phyloP scores from a whole-genome alignment of 2,888 invertebrate genomes.

The Cephus nigrinus region DNA sequence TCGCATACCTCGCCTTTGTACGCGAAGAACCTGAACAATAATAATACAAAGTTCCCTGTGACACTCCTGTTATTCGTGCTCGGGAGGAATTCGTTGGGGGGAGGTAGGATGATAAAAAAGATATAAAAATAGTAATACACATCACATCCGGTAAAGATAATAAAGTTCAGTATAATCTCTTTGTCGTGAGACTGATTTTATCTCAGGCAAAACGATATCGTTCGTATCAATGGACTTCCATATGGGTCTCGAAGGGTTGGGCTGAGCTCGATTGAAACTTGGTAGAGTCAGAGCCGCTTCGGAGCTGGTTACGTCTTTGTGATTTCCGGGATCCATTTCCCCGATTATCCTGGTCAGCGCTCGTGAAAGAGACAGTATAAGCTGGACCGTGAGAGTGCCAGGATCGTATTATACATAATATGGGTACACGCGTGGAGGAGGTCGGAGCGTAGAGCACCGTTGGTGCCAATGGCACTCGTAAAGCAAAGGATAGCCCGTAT shows the following conservation, averaged over 20 bases:
- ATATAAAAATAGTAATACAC: not conserved
- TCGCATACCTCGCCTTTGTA: not conserved
- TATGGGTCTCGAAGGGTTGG: not conserved
- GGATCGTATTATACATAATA: not conserved
- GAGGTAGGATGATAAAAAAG: not conserved
- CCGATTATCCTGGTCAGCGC: not conserved
- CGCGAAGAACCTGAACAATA: not conserved
- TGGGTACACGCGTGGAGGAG: not conserved
- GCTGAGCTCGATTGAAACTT: not conserved
- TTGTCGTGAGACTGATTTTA: not conserved
- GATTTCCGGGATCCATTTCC: not conserved
- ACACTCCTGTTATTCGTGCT: not conserved
- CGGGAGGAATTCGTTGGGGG: not conserved
- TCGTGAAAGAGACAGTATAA: not conserved
- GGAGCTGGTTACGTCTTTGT: not conserved
- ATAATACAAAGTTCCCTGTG: not conserved
- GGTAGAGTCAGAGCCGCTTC: not conserved
- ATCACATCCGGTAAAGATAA: not conserved
- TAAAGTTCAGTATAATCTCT: not conserved
- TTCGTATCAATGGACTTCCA: not conserved
- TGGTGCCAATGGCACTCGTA: slow-evolving; percentile 33
- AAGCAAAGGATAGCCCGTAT: slow-evolving; percentile 44
- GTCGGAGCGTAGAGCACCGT: not conserved
- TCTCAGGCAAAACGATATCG: not conserved
- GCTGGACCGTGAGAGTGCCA: not conserved